phyloP scores from a whole-genome alignment of 1,140 invertebrate genomes.

The Macrobrachium rosenbergii region DNA sequence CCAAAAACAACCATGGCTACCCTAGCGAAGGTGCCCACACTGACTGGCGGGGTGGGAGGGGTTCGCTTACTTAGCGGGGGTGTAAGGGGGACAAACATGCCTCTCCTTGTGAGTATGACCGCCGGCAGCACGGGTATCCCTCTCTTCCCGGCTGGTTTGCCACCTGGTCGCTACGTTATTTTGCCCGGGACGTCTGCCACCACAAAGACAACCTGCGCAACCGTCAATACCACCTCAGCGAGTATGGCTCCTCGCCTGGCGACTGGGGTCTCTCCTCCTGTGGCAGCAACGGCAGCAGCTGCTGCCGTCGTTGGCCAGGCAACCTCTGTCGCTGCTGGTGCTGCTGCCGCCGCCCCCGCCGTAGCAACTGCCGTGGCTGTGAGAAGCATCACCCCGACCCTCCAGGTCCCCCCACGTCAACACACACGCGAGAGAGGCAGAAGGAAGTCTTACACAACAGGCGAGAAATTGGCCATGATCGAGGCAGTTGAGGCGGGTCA shows the following conservation, averaged over 20 bases:
- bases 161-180: constrained; percentile 65
- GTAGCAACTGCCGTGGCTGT: constrained; percentile 1
- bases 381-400: background rate
- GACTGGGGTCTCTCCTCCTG: background rate
- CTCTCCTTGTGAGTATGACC: constrained; percentile 64
- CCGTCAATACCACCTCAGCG: constrained; percentile 59
- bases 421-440: constrained; percentile 59
- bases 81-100: constrained; percentile 52
- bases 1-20: constrained; percentile 5
- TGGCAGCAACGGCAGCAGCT: constrained; percentile 11
- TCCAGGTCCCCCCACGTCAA: constrained; percentile 27
- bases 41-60: constrained; percentile 31
- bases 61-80: constrained; percentile 47
- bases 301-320: constrained; percentile 7
- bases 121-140: constrained; percentile 52
- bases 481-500: constrained; percentile 63
- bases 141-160: constrained; percentile 64
- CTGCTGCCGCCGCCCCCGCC: constrained; percentile 5
- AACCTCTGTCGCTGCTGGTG: constrained; percentile 33
- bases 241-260: constrained; percentile 34
- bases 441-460: constrained; percentile 52
- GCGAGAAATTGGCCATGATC: constrained; percentile 66
- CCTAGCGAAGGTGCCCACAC: constrained; percentile 40
- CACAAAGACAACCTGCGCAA: constrained; percentile 31
- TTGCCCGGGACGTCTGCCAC: constrained; percentile 59